Conservation (phyloP, 2,113 vertebrate species). For the Myiagra hebetior region DNA sequence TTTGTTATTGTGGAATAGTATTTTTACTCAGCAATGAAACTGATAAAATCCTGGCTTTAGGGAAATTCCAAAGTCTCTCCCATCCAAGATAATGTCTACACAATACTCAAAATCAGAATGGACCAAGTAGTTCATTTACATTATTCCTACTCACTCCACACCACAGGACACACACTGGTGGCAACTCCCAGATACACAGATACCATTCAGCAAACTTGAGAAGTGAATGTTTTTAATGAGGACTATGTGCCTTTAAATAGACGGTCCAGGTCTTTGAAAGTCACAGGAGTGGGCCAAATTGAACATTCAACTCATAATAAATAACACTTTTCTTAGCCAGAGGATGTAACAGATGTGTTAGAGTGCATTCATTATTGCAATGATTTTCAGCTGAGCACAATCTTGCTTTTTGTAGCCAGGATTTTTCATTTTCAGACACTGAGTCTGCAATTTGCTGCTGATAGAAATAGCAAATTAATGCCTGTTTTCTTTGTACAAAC, state of each 20-base stretch:
- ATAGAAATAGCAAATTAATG: not conserved
- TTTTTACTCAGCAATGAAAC: not conserved
- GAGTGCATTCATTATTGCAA: not conserved
- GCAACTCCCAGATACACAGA: not conserved
- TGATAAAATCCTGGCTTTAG: not conserved
- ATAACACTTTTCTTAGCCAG: not conserved
- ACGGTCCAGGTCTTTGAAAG: not conserved
- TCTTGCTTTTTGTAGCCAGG: not conserved
- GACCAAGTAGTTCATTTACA: not conserved
- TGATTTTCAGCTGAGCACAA: not conserved
- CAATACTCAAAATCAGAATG: not conserved
- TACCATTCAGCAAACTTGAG: not conserved
- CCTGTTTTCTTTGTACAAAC: not conserved
- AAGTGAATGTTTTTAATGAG: not conserved
- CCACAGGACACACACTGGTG: not conserved
- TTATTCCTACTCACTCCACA: not conserved
- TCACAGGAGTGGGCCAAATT: not conserved
- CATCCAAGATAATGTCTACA: not conserved
- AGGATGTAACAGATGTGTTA: not conserved
- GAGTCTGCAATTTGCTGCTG: not conserved
- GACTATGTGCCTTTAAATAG: not conserved
- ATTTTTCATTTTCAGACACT: not conserved
- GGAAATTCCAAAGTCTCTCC: not conserved
- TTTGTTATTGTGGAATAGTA: not conserved
- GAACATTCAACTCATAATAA: not conserved